Base-by-base conservation (phyloP, 2,113 vertebrate genomes). In the Platysteira castanea region DNA sequence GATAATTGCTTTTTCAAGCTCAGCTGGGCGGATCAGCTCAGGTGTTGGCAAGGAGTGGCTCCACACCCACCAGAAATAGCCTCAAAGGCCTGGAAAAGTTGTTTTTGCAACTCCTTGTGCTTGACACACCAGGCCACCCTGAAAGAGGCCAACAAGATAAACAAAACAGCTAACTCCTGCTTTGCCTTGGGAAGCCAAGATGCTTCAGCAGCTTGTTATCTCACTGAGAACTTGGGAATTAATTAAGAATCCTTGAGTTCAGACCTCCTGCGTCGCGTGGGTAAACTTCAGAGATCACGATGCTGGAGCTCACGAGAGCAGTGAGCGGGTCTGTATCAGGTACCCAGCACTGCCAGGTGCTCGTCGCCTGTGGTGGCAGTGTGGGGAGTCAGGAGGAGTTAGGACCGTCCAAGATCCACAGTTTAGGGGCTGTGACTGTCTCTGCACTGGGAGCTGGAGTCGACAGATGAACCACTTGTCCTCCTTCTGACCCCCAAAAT, bases 211-310 rank as follows among this genome's bases (percentile, higher is more conserved):
- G 15, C 47, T 96, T 83, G n/a, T 42, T 90, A 83, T 54, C 57
- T 82, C 26, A 14, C 5, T 11, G 31, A 71, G 17, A 22, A 71
- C 27, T 39, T 17, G 8, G 27, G 57, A 54, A 60, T 50, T 65
- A 56, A 35, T 73, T 57, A 27, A 71, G 39, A 15, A 52, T 76
- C 27, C 27, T 63, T 56, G 52, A 79, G 33, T 54, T 76, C 52
- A 82, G 15, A 57, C 5, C 31, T 61, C 54, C 31, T 81, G 35
- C 0, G 0, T 23, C 0, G 3, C 0, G 0, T 21, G 17, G 21
- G 28, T 35, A 21, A 16, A 2, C 31, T 77, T 57, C 39, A 71
- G 33, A 2, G 0, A 6, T 37, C 0, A 0, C 8, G 33, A 9
- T 85, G 35, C 52, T 57, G 1, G 2, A 42, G 65, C 39, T 91